These are phyloP conservation scores for Hirundo rustica DNA, from an alignment of 2,797 vertebrate species.

Conservation along the genomic window DNA sequence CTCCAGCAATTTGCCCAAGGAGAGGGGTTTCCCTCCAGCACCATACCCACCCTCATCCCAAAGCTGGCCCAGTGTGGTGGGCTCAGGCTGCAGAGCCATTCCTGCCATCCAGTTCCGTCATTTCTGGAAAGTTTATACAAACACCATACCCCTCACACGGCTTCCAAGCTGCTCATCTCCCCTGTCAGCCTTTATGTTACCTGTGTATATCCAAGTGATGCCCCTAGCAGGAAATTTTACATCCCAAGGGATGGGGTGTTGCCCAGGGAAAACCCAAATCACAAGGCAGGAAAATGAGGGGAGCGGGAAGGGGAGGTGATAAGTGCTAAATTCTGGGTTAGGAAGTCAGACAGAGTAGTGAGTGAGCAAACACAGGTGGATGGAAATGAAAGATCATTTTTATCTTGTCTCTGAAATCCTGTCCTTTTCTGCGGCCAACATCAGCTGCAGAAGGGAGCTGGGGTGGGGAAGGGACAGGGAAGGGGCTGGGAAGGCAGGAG, in stretches of 20 bases:
- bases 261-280: background rate
- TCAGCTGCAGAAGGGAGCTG: background rate
- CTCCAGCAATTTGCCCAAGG: background rate
- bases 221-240: background rate
- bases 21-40: background rate
- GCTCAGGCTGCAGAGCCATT: background rate
- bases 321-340: background rate
- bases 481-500: background rate
- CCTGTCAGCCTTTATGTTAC: background rate
- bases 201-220: background rate
- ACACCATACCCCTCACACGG: rapidly evolving
- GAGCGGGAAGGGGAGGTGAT: background rate
- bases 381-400: background rate
- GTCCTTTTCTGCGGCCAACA: rapidly evolving
- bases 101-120: background rate
- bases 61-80: rapidly evolving
- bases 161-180: background rate
- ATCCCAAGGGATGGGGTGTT: background rate
- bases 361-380: background rate
- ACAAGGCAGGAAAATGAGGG: background rate
- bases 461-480: background rate
- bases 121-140: background rate
- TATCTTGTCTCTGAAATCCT: background rate
- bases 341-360: background rate
- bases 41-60: background rate